These are phyloP conservation scores for Ameiurus melas DNA, from an alignment of 2,113 vertebrate genomes.

Conservation along the genomic window DNA sequence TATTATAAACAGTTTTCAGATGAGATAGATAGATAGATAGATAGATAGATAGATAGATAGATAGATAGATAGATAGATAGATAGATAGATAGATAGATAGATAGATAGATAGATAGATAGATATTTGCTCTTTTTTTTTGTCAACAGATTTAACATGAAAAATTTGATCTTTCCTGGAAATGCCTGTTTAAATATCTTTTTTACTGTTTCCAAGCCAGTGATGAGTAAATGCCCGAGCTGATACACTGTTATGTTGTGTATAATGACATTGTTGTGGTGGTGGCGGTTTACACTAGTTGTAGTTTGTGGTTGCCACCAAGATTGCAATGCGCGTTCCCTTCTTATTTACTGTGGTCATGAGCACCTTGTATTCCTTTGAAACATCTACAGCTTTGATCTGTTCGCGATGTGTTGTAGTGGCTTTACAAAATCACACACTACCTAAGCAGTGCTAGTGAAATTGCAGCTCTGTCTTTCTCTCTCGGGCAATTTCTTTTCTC, in stretches of 20 bases:
- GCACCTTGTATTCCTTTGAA: not conserved
- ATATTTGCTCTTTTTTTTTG: too few relatives aligned
- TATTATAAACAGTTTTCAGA: not conserved
- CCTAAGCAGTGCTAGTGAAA: not conserved
- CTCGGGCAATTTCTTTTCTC: not conserved
- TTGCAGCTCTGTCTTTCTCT: not conserved
- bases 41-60: not conserved
- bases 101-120: too few relatives aligned
- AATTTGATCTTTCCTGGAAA: not conserved
- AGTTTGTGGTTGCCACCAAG: slow-evolving; percentile 21
- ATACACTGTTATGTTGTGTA: not conserved
- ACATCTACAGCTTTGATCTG: slow-evolving; percentile 26
- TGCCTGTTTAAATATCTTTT: not conserved
- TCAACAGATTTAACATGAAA: not conserved
- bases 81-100: not conserved
- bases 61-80: not conserved
- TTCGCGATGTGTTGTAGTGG: not conserved
- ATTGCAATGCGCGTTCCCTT: not conserved
- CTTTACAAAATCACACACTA: slow-evolving; percentile 11
- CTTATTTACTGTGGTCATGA: not conserved
- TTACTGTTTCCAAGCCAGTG: not conserved
- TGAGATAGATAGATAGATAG: not conserved
- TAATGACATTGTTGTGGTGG: slow-evolving; percentile 5
- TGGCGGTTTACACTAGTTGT: not conserved
- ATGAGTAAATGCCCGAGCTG: not conserved